Evolutionary conservation across 2,797 vertebrate species (phyloP).

Genomic region (Macropodus opercularis): DNA sequence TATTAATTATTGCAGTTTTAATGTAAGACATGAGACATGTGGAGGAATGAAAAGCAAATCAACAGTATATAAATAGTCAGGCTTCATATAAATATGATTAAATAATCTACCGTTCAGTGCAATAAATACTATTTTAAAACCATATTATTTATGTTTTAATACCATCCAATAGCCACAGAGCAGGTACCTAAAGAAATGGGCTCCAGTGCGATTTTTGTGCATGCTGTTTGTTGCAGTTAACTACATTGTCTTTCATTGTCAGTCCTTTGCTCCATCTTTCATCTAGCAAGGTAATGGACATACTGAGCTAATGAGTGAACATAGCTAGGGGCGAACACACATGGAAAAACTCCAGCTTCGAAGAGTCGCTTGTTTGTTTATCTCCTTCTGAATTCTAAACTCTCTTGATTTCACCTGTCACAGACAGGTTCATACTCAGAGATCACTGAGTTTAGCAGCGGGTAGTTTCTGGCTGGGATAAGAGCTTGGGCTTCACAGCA

Average conservation of each 20-base stretch:
- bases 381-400: slow-evolving; percentile 30
- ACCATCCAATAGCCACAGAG: slow-evolving; percentile 59
- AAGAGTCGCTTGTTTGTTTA: slow-evolving; percentile 57
- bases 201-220: slow-evolving; percentile 57
- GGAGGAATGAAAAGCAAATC: not conserved
- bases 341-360: slow-evolving; percentile 45
- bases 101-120: no score
- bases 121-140: no score
- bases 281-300: slow-evolving; percentile 58
- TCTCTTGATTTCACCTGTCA: slow-evolving; percentile 40
- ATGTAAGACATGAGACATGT: not conserved
- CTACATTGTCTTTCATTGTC: slow-evolving; percentile 77
- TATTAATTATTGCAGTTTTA: no score
- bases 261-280: slow-evolving; percentile 67
- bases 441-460: slow-evolving; percentile 28
- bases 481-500: slow-evolving; percentile 38
- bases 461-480: slow-evolving; percentile 36
- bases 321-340: slow-evolving; percentile 58
- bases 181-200: slow-evolving; percentile 43
- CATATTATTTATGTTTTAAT: slow-evolving; percentile 75
- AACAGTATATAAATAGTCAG: not conserved
- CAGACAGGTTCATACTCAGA: slow-evolving; percentile 28
- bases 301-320: slow-evolving; percentile 72
- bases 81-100: not conserved
- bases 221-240: slow-evolving; percentile 66